A percentile compares a stretch with the other conserved stretches of the same genome.
phyloP scores from a whole-genome alignment of 37 sponge, comb jelly and placozoan species.

The Cliona cf. orientalis region DNA sequence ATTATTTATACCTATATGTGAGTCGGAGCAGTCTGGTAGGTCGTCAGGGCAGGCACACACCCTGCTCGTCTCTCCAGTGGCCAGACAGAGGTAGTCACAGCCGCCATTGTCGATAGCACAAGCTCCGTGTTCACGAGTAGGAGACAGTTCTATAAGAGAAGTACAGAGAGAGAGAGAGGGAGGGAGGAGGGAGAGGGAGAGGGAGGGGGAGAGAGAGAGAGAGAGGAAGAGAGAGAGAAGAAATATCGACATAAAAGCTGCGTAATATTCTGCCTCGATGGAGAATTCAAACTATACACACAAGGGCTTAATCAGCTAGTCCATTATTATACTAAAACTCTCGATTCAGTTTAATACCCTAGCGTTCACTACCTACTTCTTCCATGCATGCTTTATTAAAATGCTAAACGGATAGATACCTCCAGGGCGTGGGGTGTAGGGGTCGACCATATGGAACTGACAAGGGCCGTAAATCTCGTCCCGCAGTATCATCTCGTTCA shows the following conservation, averaged over 20 bases:
- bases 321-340: background rate
- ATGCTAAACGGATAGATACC: slow-evolving; percentile 6
- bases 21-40: too few relatives aligned
- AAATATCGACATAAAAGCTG: background rate
- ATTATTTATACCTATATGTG: too few relatives aligned
- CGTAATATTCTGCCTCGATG: background rate
- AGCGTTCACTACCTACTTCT: background rate
- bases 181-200: slow-evolving; percentile 14
- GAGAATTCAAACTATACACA: background rate
- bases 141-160: background rate
- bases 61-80: slow-evolving; percentile 9
- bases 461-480: background rate
- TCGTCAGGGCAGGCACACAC: slow-evolving; percentile 64
- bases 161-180: background rate
- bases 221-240: slow-evolving; percentile 9
- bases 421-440: background rate
- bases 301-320: background rate
- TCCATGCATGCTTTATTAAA: background rate
- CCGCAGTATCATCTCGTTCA: background rate
- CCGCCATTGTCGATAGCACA: slow-evolving; percentile 69
- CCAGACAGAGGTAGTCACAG: slow-evolving; percentile 56
- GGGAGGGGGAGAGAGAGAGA: slow-evolving; percentile 1
- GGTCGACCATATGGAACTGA: background rate
- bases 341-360: background rate
- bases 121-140: background rate